Evolutionary conservation across 2,113 vertebrate species (phyloP).

Genomic region (Protobothrops mucrosquamatus): DNA sequence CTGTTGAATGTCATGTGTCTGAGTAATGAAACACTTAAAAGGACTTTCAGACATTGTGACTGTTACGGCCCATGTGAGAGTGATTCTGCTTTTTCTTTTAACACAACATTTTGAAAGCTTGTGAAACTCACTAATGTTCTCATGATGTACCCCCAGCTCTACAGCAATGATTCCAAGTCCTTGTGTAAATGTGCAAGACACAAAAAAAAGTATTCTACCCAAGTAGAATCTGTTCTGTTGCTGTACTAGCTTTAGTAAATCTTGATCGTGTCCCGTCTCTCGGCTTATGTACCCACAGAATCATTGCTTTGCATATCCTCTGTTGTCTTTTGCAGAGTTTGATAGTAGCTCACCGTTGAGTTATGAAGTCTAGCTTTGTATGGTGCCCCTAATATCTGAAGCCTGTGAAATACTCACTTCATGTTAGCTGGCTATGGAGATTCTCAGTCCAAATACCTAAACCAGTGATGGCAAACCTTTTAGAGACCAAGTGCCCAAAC

Average conservation of each 20-base stretch:
- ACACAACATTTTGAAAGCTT: slow-evolving; percentile 50
- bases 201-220: slow-evolving; percentile 74
- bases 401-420: slow-evolving; percentile 32
- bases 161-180: slow-evolving; percentile 77
- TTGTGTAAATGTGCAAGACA: slow-evolving; percentile 66
- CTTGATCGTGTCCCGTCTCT: slow-evolving; percentile 38
- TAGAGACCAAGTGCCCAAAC: too few relatives aligned
- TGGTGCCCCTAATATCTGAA: slow-evolving; percentile 39
- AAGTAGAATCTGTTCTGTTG: slow-evolving; percentile 75
- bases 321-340: slow-evolving; percentile 73
- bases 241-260: slow-evolving; percentile 49
- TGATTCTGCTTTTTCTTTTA: slow-evolving; percentile 28
- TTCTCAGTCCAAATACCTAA: too few relatives aligned
- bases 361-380: slow-evolving; percentile 17
- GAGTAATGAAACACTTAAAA: too few relatives aligned
- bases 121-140: slow-evolving; percentile 58
- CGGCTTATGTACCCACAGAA: slow-evolving; percentile 70
- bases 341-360: slow-evolving; percentile 38
- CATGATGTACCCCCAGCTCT: slow-evolving; percentile 54
- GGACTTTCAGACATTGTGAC: too few relatives aligned
- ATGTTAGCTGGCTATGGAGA: not conserved
- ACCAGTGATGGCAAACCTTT: too few relatives aligned
- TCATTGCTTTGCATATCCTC: slow-evolving; percentile 76
- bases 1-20: too few relatives aligned
- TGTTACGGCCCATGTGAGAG: not conserved